These are phyloP conservation scores for Danio aesculapii DNA, from an alignment of 2,797 vertebrate species.

Conservation along the genomic window DNA sequence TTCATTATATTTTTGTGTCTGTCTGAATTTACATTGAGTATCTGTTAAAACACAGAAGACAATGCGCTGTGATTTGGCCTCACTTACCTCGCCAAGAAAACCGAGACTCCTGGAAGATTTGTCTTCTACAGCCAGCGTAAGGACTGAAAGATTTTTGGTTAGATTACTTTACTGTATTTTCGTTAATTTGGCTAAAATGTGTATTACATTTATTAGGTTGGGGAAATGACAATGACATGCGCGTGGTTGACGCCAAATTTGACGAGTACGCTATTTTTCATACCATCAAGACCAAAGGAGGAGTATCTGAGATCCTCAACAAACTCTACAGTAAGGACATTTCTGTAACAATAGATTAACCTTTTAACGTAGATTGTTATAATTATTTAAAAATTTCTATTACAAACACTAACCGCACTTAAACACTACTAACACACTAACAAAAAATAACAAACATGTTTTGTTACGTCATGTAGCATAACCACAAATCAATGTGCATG, in stretches of 20 bases:
- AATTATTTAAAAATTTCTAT: too few relatives aligned
- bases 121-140: slow-evolving; percentile 83
- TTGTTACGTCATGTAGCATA: too few relatives aligned
- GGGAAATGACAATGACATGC: slow-evolving; percentile 80
- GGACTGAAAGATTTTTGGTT: slow-evolving; percentile 39
- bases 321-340: slow-evolving; percentile 83
- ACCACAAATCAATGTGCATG: too few relatives aligned
- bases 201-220: slow-evolving; percentile 73
- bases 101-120: slow-evolving; percentile 81
- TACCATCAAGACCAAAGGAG: slow-evolving; percentile 76
- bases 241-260: slow-evolving; percentile 81
- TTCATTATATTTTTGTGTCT: too few relatives aligned
- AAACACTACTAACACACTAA: too few relatives aligned
- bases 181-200: not conserved
- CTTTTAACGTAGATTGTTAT: not conserved
- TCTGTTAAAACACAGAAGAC: too few relatives aligned
- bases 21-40: too few relatives aligned
- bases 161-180: not conserved
- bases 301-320: slow-evolving; percentile 74
- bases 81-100: slow-evolving; percentile 79
- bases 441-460: too few relatives aligned
- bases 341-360: too few relatives aligned
- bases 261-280: slow-evolving; percentile 78
- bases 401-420: too few relatives aligned
- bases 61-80: too few relatives aligned